Evolutionary conservation across 1,140 invertebrate genomes (phyloP).

Genomic region (Nephotettix cincticeps): DNA sequence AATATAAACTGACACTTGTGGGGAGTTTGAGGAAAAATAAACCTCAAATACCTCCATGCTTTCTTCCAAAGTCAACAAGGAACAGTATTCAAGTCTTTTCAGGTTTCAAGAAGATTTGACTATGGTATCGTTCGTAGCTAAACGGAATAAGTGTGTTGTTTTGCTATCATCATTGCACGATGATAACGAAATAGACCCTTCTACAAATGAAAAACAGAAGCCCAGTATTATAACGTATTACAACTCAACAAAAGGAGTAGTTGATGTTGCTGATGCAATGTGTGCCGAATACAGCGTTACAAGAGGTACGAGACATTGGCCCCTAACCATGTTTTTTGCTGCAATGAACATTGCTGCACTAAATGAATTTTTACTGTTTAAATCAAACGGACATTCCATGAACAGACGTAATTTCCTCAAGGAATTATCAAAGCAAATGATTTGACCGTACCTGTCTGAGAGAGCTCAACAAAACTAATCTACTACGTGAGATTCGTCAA

Average conservation of each 20-base stretch:
- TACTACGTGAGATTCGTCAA: no score
- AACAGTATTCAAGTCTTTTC: slow-evolving; percentile 18
- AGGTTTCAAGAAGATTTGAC: slow-evolving; percentile 33
- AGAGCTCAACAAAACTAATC: no score
- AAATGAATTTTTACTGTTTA: slow-evolving; percentile 8
- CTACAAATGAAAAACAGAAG: slow-evolving; percentile 35
- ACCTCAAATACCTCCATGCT: slow-evolving; percentile 31
- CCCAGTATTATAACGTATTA: slow-evolving; percentile 45
- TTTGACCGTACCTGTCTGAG: no score
- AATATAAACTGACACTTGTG: slow-evolving; percentile 38
- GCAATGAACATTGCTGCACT: slow-evolving; percentile 1
- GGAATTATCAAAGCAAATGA: no score
- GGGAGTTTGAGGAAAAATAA: slow-evolving; percentile 43
- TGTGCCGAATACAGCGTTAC: slow-evolving; percentile 25
- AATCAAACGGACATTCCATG: no score
- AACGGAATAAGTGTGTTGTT: slow-evolving; percentile 35
- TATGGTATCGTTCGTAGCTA: slow-evolving; percentile 34
- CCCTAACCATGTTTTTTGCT: neutral
- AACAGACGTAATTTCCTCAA: no score
- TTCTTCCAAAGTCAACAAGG: slow-evolving; percentile 10
- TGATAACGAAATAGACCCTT: slow-evolving; percentile 24
- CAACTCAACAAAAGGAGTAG: slow-evolving; percentile 45
- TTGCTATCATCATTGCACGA: slow-evolving; percentile 32
- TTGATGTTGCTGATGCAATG: slow-evolving; percentile 46
- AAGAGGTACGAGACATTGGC: neutral